A percentile compares a stretch with the other conserved stretches of the same genome.
phyloP scores from a whole-genome alignment of 2,888 invertebrate species.

The Drosophila rellima region DNA sequence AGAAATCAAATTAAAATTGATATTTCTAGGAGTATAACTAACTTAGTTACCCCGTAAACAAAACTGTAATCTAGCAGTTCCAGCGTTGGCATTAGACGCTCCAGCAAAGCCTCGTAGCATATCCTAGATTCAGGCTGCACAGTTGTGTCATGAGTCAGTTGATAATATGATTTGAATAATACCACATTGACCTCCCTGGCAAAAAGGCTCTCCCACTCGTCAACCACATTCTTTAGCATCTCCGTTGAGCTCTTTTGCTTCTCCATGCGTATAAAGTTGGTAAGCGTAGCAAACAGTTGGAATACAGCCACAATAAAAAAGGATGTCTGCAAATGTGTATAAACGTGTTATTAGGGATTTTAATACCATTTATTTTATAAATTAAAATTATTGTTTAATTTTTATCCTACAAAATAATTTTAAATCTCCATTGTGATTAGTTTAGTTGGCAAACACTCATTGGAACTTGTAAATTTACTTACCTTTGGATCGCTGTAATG shows the following conservation, averaged over 20 bases:
- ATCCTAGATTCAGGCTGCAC: constrained; percentile 49
- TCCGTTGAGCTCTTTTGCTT: constrained; percentile 84
- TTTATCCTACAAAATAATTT: too few species aligned
- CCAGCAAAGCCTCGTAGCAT: constrained; percentile 69
- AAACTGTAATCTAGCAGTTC: constrained; percentile 78
- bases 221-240: constrained; percentile 79
- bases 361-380: neutral
- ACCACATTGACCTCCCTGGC: constrained; percentile 87
- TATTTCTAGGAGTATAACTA: neutral
- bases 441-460: neutral
- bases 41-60: constrained; percentile 72
- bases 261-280: constrained; percentile 85
- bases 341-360: neutral
- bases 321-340: constrained; percentile 83
- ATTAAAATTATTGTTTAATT: neutral
- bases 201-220: constrained; percentile 93
- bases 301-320: constrained; percentile 87
- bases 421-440: neutral
- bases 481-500: constrained; percentile 87
- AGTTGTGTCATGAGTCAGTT: constrained; percentile 62
- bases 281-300: constrained; percentile 86
- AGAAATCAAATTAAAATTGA: neutral
- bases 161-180: constrained; percentile 82
- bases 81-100: constrained; percentile 71
- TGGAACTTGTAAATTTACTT: constrained; percentile 8